phyloP scores from a whole-genome alignment of 2,113 vertebrate species.

The Rhinogobius similis region DNA sequence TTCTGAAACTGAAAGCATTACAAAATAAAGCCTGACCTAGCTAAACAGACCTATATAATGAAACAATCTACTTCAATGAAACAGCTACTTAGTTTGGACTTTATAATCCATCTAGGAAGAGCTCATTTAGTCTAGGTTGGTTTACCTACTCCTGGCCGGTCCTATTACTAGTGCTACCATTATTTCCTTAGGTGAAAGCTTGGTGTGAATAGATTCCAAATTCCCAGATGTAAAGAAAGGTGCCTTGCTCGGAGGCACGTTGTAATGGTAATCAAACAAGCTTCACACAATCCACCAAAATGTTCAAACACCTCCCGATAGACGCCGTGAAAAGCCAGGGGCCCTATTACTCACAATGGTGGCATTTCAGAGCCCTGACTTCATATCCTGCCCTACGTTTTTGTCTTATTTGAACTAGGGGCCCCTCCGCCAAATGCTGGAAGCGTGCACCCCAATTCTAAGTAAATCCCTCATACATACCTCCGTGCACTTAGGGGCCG shows the following conservation, averaged over 20 bases:
- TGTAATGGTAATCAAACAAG: conserved; percentile 13
- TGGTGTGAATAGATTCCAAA: not conserved
- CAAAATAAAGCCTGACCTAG: too few relatives aligned
- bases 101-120: too few relatives aligned
- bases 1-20: too few relatives aligned
- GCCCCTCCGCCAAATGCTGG: conserved; percentile 12
- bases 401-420: conserved; percentile 55
- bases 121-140: too few relatives aligned
- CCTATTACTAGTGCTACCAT: not conserved
- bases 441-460: conserved; percentile 52
- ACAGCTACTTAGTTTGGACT: too few relatives aligned
- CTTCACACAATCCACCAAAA: conserved; percentile 31
- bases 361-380: conserved; percentile 64
- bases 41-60: too few relatives aligned
- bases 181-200: not conserved
- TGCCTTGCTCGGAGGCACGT: conserved; percentile 10
- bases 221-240: not conserved
- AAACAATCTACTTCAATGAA: too few relatives aligned
- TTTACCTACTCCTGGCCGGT: not conserved
- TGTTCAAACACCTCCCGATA: conserved; percentile 39
- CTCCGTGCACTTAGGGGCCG: conserved; percentile 46
- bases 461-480: conserved; percentile 63
- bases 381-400: conserved; percentile 65
- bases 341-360: conserved; percentile 51
- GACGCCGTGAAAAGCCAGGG: conserved; percentile 39